A percentile compares a stretch with the other conserved stretches of the same genome.
Conservation (phyloP, 1,140 invertebrate genomes). For the Aporrectodea caliginosa region DNA sequence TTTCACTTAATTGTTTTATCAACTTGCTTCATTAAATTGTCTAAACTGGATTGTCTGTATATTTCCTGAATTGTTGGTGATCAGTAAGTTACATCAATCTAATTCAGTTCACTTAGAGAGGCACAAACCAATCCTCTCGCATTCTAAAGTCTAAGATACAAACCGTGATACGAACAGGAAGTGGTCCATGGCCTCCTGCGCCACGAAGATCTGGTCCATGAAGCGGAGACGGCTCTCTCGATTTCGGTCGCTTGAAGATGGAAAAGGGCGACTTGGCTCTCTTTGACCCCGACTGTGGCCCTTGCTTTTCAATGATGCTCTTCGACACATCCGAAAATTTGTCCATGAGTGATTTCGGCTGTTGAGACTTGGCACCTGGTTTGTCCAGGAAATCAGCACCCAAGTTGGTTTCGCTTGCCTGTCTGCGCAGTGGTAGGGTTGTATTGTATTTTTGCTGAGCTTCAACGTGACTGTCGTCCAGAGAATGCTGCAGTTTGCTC, state of each 20-base stretch:
- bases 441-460: background rate
- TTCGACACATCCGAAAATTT: slow-evolving; percentile 28
- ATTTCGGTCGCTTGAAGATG: slow-evolving; percentile 48
- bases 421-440: slow-evolving; percentile 6
- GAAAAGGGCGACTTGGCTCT: slow-evolving; percentile 44
- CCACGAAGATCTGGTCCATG: slow-evolving; percentile 34
- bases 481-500: background rate
- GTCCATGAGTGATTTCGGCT: slow-evolving; percentile 7
- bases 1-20: no score
- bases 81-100: no score
- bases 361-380: background rate
- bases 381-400: slow-evolving; percentile 1
- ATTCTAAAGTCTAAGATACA: no score
- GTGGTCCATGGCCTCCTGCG: slow-evolving; percentile 32
- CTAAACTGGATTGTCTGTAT: no score
- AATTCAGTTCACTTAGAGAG: no score
- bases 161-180: background rate
- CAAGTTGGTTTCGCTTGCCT: slow-evolving; percentile 28
- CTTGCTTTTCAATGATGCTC: slow-evolving; percentile 12
- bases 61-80: no score
- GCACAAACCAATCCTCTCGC: no score
- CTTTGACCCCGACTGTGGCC: background rate
- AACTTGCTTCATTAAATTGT: no score
- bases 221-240: slow-evolving; percentile 47
- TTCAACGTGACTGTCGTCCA: slow-evolving; percentile 20